Base-by-base conservation (phyloP, 2,113 vertebrate genomes). In the Phaethornis superciliosus region DNA sequence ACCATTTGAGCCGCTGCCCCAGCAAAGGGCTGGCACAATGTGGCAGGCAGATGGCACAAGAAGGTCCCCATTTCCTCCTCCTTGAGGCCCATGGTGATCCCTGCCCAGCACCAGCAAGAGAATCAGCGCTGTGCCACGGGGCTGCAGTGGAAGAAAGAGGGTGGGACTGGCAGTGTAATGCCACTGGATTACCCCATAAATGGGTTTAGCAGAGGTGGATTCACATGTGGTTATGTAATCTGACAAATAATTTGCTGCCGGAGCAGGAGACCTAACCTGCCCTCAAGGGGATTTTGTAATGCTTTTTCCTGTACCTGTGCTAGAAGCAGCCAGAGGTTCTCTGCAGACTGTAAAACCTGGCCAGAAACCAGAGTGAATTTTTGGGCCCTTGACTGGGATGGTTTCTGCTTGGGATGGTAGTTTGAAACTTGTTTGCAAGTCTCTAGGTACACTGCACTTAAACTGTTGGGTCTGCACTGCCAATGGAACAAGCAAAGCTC, bases 1-100 rank as follows among this genome's bases (percentile, higher is more conserved):
- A 18, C 24, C 11, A 19, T 49, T 58, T 64, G 20, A 69, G 44
- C 35, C 4, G 1, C 7, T 59, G 1, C 51, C 54, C 4, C 33
- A 33, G 44, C 2, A 2, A 70, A 51, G 15, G 35, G 40, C 42
- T 26, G 23, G 21, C 26, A 12, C 0, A 1, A 12, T 40, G 52
- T 1, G 0, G 24, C 0, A 2, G 18, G 37, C 16, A 23, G 30
- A 5, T 42, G 51, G 30, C 13, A 17, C 27, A 56, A 32, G 40
- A 30, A 51, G 24, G 14, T 24, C 16, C 15, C 37, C 19, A 4
- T 37, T 44, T 42, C 15, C 28, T 55, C 7, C 16, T 77, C 5
- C 58, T 40, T 1, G 0, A 26, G n/a, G 35, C 12, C 14, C 32
- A 8, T 15, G 19, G 7, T n/a, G 42, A 33, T 22, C 40, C 32